phyloP scores from a whole-genome alignment of 2,888 invertebrate genomes.

The Rhagonycha lutea region DNA sequence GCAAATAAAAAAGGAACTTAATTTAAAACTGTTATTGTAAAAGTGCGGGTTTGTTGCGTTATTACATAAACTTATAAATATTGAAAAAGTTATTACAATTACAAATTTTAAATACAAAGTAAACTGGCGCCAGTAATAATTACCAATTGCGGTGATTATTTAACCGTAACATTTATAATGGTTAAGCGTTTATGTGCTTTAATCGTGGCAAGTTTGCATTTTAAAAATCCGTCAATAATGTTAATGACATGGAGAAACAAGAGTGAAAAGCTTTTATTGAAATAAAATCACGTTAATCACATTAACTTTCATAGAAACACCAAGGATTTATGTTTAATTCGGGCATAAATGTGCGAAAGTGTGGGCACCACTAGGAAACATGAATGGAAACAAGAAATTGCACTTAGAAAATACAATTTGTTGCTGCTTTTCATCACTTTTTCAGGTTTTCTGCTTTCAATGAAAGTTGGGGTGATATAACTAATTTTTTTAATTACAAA shows the following conservation, averaged over 20 bases:
- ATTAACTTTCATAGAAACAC: slow-evolving; percentile 19
- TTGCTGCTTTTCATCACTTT: background rate
- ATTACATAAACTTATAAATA: background rate
- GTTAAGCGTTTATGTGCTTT: background rate
- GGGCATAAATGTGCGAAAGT: slow-evolving; percentile 13
- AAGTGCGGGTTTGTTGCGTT: background rate
- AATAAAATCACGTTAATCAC: slow-evolving; percentile 16
- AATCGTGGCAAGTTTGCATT: background rate
- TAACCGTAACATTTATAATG: slow-evolving; percentile 30
- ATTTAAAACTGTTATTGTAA: background rate
- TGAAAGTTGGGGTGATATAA: slow-evolving; percentile 8
- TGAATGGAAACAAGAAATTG: slow-evolving; percentile 19
- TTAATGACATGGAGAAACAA: slow-evolving; percentile 14
- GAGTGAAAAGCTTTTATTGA: slow-evolving; percentile 3
- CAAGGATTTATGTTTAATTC: slow-evolving; percentile 21
- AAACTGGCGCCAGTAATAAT: slow-evolving; percentile 29
- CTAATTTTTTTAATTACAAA: slow-evolving; percentile 9
- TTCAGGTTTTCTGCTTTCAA: slow-evolving; percentile 5
- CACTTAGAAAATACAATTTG: slow-evolving; percentile 26
- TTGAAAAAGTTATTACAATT: background rate
- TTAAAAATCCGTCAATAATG: background rate
- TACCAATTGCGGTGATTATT: slow-evolving; percentile 26
- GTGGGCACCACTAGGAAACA: slow-evolving; percentile 13
- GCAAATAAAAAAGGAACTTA: background rate
- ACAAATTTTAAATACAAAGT: slow-evolving; percentile 4